Conservation (phyloP, 1,140 invertebrate genomes). For the Ostrea edulis region DNA sequence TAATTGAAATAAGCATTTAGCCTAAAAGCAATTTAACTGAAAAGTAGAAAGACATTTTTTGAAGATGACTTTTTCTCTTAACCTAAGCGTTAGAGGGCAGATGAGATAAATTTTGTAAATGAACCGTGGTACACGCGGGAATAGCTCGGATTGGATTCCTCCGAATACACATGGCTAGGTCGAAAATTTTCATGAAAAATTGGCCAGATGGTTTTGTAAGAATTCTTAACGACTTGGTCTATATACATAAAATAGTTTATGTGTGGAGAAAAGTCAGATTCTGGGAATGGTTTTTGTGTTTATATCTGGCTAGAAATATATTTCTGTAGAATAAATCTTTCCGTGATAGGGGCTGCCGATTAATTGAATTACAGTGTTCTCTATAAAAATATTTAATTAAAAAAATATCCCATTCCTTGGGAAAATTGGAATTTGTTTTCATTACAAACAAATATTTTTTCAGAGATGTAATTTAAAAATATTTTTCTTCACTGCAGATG, state of each 20-base stretch:
- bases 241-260: conserved; percentile 29
- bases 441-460: conserved; percentile 17
- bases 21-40: neutral
- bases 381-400: neutral
- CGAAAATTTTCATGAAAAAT: conserved; percentile 63
- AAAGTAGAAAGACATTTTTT: conserved; percentile 18
- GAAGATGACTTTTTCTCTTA: conserved; percentile 27
- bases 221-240: conserved; percentile 41
- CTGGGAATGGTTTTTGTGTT: conserved; percentile 4
- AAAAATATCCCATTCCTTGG: neutral
- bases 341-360: neutral
- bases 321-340: conserved; percentile 15
- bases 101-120: conserved; percentile 55
- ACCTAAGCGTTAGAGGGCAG: conserved; percentile 12
- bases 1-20: neutral
- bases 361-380: conserved; percentile 1
- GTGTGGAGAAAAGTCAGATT: conserved; percentile 2
- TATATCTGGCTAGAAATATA: conserved; percentile 30
- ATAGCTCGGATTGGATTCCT: conserved; percentile 54
- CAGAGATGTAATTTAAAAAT: neutral
- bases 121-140: conserved; percentile 64
- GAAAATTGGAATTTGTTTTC: neutral
- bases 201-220: conserved; percentile 62
- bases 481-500: conserved; percentile 87
- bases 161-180: conserved; percentile 50